Conservation (phyloP, 2,797 vertebrate species). For the Lophius americanus region DNA sequence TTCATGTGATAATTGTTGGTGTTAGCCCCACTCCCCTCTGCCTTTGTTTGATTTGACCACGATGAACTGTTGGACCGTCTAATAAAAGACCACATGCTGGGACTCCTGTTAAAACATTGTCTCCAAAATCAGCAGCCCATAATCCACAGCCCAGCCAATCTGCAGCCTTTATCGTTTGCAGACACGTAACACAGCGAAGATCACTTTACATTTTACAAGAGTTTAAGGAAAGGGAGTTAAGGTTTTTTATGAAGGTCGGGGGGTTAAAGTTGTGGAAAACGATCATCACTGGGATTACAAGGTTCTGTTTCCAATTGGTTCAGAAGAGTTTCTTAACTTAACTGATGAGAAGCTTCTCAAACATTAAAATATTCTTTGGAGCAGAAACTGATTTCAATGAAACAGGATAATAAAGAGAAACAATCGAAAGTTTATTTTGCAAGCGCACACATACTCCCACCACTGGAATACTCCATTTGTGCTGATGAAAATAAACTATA, state of each 20-base stretch:
- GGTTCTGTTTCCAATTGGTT: slow-evolving; percentile 38
- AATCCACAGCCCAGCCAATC: slow-evolving; percentile 72
- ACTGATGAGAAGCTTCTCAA: slow-evolving; percentile 17
- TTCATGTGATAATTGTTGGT: slow-evolving; percentile 84
- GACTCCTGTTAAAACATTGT: slow-evolving; percentile 78
- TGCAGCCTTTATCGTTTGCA: slow-evolving; percentile 74
- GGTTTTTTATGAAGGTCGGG: slow-evolving; percentile 11
- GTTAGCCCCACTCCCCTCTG: slow-evolving; percentile 74
- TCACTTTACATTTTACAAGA: slow-evolving; percentile 41
- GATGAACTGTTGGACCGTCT: slow-evolving; percentile 78
- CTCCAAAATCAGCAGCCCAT: slow-evolving; percentile 69
- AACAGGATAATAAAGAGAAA: slow-evolving; percentile 10
- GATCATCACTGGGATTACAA: slow-evolving; percentile 50
- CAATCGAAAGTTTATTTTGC: too few relatives aligned
- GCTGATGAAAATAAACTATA: too few relatives aligned
- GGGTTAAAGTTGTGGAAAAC: slow-evolving; percentile 28
- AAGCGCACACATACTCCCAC: too few relatives aligned
- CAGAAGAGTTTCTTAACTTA: slow-evolving; percentile 16
- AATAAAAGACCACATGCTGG: slow-evolving; percentile 82
- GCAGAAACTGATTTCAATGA: background rate
- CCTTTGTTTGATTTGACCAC: slow-evolving; percentile 81
- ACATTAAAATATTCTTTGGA: slow-evolving; percentile 3
- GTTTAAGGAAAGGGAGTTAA: background rate
- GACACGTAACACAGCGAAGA: slow-evolving; percentile 62
- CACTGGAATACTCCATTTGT: too few relatives aligned